These are phyloP conservation scores for Drosophila grimshawi DNA, from an alignment of 1,140 invertebrate species.

Conservation along the genomic window DNA sequence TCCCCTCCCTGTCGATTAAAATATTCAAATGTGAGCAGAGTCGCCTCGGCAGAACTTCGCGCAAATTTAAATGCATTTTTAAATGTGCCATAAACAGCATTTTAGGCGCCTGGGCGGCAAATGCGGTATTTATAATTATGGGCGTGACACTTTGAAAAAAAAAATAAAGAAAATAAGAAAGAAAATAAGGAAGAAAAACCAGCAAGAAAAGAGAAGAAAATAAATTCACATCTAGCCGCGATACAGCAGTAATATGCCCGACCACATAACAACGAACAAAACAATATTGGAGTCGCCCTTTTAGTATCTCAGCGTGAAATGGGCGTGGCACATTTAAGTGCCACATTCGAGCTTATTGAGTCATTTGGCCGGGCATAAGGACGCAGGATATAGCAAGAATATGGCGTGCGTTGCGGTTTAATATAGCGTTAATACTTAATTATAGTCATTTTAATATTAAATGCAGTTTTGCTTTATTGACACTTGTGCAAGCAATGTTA, in stretches of 20 bases:
- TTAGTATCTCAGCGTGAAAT: background rate
- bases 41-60: slow-evolving; percentile 32
- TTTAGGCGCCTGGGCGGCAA: slow-evolving; percentile 30
- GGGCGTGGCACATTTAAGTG: slow-evolving; percentile 38
- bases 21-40: slow-evolving; percentile 70
- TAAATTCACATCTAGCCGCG: slow-evolving; percentile 3
- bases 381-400: no score
- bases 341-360: slow-evolving; percentile 27
- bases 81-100: slow-evolving; percentile 69
- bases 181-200: background rate
- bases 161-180: background rate
- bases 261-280: background rate
- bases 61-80: slow-evolving; percentile 74
- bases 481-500: background rate
- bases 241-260: background rate
- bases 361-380: slow-evolving; percentile 12
- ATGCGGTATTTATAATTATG: slow-evolving; percentile 10
- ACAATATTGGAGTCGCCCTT: background rate
- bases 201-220: background rate
- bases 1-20: slow-evolving; percentile 50
- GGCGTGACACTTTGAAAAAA: slow-evolving; percentile 7
- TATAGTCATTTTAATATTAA: slow-evolving; percentile 17
- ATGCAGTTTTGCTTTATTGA: background rate
- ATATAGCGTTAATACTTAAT: slow-evolving; percentile 16
- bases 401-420: background rate